A percentile compares a stretch with the other conserved stretches of the same genome.
These are phyloP conservation scores for Eudasyphora cyanicolor DNA, from an alignment of 2,888 invertebrate genomes.

Conservation along the genomic window DNA sequence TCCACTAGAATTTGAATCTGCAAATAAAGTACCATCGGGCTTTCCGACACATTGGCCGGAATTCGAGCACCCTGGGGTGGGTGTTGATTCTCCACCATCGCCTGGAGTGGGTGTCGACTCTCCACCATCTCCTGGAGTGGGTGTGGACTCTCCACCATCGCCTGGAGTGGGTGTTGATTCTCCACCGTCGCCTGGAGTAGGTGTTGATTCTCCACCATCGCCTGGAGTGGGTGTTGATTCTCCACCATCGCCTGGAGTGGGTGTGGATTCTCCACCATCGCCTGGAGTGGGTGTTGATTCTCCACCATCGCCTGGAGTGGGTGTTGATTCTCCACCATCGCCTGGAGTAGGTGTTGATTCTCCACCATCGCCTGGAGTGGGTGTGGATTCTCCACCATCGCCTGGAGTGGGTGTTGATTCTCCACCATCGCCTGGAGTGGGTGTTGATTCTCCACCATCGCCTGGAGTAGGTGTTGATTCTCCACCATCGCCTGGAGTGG, in stretches of 20 bases:
- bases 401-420: too few relatives aligned
- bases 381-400: background rate
- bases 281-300: too few relatives aligned
- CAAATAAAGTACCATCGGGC: background rate
- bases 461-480: background rate
- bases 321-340: background rate
- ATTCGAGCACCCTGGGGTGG: constrained; percentile 51
- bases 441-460: background rate
- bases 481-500: background rate
- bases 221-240: too few relatives aligned
- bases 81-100: background rate
- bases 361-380: background rate
- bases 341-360: background rate
- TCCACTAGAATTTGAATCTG: constrained; percentile 18
- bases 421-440: background rate
- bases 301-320: background rate
- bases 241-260: background rate
- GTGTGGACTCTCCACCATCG: background rate
- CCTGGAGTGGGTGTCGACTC: background rate
- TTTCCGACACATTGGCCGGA: background rate
- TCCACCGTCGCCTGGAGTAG: background rate
- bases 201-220: background rate
- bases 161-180: too few relatives aligned
- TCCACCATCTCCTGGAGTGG: background rate
- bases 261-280: background rate